Base-by-base conservation (phyloP, 2,888 invertebrate genomes). In the Zygogramma bicolorata region DNA sequence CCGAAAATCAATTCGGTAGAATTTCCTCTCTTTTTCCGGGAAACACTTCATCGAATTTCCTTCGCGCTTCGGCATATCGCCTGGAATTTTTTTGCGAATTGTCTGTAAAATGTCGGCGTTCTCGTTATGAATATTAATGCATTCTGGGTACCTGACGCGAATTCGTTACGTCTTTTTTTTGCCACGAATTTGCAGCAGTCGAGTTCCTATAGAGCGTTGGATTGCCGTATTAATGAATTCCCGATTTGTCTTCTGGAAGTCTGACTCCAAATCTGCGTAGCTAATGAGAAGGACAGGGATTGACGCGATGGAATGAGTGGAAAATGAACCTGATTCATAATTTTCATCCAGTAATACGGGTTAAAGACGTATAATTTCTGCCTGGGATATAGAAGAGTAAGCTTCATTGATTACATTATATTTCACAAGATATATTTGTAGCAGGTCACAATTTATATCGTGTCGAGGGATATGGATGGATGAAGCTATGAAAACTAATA, bases 111-210 rank as follows among this genome's bases (percentile, higher is more conserved):
- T 63, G 46, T 63, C 20, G 18, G 42, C 10, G 27, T 27, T 42
- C 15, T 18, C 63, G 63, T 63, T 63, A 46, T 63, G 63, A 63
- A 63, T 63, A 63, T 29, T 18, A 46, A 66, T 53, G 25, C 25
- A 27, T 5, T 25, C 5, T 10, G 27, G 27, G 22, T 25, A n/a
- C 10, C 53, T 53, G 53, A 53, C 53, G 25, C 8, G 53, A 53
- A 53, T 53, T 53, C 27, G 25, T 53, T n/a, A 53, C 5, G 53
- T n/a, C 20, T 42, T 42, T 42, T 53, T n/a, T n/a, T 8, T 27
- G 13, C 53, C 25, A 27, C 27, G 10, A 53, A 53, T 53, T 53
- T n/a, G 27, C 8, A 53, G 53, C 27, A 25, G 25, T 53, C 15
- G n/a, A 27, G 25, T 53, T 53, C n/a, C 25, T 22, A n/a, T 22